A percentile compares a stretch with the other conserved stretches of the same genome.
Conservation (phyloP, 2,113 vertebrate genomes). For the Ceyx margarethae region DNA sequence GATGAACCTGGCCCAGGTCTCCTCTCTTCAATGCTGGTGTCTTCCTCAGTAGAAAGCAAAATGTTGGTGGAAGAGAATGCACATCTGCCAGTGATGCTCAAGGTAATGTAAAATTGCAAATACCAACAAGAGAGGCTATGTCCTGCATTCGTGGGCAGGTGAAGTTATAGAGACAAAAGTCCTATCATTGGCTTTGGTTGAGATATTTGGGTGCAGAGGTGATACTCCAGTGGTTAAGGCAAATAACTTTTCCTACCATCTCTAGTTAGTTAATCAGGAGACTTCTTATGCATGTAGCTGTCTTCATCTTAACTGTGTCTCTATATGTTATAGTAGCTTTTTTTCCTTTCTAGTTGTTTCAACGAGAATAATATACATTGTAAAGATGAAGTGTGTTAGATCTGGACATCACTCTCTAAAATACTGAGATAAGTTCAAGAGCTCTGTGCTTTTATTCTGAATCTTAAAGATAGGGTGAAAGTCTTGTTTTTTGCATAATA, state of each 20-base stretch:
- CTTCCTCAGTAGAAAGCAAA: neutral
- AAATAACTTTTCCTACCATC: neutral
- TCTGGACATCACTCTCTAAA: neutral
- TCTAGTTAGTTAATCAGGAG: neutral
- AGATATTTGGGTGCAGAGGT: neutral
- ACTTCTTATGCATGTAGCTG: neutral
- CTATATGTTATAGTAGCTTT: neutral
- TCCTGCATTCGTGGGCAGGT: slow-evolving; percentile 9
- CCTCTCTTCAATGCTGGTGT: neutral
- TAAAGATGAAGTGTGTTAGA: neutral
- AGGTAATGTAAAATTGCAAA: slow-evolving; percentile 40
- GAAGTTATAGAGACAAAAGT: neutral
- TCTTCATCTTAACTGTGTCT: neutral
- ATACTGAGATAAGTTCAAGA: neutral
- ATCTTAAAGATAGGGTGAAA: neutral
- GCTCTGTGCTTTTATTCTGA: neutral
- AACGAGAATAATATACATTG: neutral
- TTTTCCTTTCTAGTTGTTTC: neutral
- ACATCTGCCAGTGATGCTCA: neutral
- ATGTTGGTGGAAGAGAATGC: slow-evolving; percentile 6
- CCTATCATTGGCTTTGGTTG: neutral
- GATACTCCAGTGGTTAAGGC: neutral
- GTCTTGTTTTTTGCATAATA: neutral
- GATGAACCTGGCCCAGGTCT: neutral
- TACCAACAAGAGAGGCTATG: neutral